Base-by-base conservation (phyloP, 2,888 invertebrate species). In the Eumerus sabulonum region DNA sequence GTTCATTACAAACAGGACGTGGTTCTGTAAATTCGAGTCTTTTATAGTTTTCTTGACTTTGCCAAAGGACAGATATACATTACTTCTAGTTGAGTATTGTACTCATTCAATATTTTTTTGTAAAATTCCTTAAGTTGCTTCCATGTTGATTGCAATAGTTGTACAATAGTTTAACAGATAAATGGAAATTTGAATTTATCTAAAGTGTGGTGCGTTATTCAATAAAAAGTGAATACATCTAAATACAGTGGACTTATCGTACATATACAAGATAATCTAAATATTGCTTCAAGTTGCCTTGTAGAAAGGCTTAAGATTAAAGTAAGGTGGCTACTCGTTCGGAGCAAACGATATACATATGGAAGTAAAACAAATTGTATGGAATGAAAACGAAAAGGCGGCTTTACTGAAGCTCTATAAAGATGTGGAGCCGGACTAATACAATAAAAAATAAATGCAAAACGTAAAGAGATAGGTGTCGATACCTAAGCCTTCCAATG, bases 21-120 rank as follows among this genome's bases (percentile, higher is more conserved):
- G n/a, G n/a, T 57, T 72, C 44, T 14, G 54, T 40, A n/a, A 40
- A 2, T 54, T 42, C 17, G 71, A 76, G 76, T 71, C 76, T 71
- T 70, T 57, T 13, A 51, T 17, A 47, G 7, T 40, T 64, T 27
- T 27, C 9, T 35, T 57, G 60, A 72, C 62, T 67, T 63, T 73
- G 76, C 51, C 72, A 77, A 62, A 67, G 76, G 76, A 77, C 76
- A 77, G 66, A 62, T 72, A 27, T 62, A 67, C 38, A 72, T 76
- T 66, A 59, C 64, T 76, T 76, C 0, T 50, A 11, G 16, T 48
- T 66, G 76, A 76, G n/a, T n/a, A n/a, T 72, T 76, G 71, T 51
- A 54, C n/a, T n/a, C 54, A 47, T 48, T 11, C 18, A 19, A 12
- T 59, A 59, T 48, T 48, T 13, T 16, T 51, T 51, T 40, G 11